A percentile compares a stretch with the other conserved stretches of the same genome.
These are phyloP conservation scores for Coracopsis vasa DNA, from an alignment of 2,113 vertebrate genomes.

Conservation along the genomic window DNA sequence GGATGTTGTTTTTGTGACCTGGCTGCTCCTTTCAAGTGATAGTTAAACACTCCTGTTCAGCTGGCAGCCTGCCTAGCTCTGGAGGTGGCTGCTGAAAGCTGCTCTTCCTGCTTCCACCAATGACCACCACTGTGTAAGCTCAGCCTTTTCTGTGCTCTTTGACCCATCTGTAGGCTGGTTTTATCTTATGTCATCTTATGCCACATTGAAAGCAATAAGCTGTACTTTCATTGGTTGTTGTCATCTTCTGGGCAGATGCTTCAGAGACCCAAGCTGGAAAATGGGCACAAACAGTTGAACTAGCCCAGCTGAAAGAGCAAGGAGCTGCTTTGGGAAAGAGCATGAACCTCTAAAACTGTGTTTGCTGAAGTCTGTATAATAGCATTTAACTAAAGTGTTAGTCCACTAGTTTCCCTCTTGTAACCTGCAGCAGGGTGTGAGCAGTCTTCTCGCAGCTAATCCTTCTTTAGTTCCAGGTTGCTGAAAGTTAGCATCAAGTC, in stretches of 20 bases:
- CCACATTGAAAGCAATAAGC: rapidly evolving
- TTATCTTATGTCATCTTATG: background rate
- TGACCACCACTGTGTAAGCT: background rate
- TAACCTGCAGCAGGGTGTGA: background rate
- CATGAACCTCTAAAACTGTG: background rate
- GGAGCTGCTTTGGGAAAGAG: background rate
- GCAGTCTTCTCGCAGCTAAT: background rate
- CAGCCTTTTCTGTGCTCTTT: background rate
- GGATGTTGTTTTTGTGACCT: background rate
- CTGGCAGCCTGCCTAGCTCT: background rate
- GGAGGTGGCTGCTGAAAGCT: background rate
- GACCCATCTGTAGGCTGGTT: background rate
- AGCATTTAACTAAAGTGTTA: background rate
- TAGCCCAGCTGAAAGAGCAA: background rate
- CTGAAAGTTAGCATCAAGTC: background rate
- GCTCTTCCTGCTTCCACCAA: background rate
- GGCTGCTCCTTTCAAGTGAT: background rate
- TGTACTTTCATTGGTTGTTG: background rate
- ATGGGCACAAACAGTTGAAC: background rate
- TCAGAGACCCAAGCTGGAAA: background rate
- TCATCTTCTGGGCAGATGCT: background rate
- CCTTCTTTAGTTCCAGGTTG: background rate
- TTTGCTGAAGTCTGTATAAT: background rate
- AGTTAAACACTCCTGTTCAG: background rate
- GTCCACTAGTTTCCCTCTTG: background rate